phyloP scores from a whole-genome alignment of 1,140 invertebrate genomes.

The Tyrophagus putrescentiae region DNA sequence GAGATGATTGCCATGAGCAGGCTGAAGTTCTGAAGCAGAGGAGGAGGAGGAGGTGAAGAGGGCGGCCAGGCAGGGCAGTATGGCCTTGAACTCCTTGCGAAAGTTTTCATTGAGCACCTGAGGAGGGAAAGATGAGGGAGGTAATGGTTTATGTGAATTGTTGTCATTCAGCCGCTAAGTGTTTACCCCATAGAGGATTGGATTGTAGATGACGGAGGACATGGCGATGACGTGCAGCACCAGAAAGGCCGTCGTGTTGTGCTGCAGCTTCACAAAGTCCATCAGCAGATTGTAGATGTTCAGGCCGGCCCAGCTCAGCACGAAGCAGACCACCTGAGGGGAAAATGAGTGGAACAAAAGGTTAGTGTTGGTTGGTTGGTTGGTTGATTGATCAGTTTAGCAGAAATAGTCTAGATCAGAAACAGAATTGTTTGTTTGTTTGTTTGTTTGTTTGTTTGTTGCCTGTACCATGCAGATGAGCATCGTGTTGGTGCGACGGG shows the following conservation, averaged over 20 bases:
- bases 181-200: conserved; percentile 42
- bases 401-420: too few relatives aligned
- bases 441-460: too few relatives aligned
- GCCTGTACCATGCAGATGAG: conserved; percentile 97
- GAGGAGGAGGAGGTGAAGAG: neutral
- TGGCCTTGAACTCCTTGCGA: conserved; percentile 41
- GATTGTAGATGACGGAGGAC: conserved; percentile 42
- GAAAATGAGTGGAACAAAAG: too few relatives aligned
- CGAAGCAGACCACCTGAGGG: conserved; percentile 78
- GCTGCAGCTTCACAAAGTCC: conserved; percentile 48
- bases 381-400: too few relatives aligned
- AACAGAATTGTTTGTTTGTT: too few relatives aligned
- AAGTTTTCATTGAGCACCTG: conserved; percentile 51
- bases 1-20: neutral
- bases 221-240: conserved; percentile 50
- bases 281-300: conserved; percentile 75
- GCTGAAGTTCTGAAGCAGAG: neutral
- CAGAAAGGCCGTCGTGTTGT: conserved; percentile 3
- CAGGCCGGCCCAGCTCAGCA: conserved; percentile 85
- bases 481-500: conserved; percentile 68
- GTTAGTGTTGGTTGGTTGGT: too few relatives aligned
- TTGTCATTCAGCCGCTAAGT: too few relatives aligned
- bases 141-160: too few relatives aligned
- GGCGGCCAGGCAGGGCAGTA: conserved; percentile 32
- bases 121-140: too few relatives aligned